Evolutionary conservation across 2,888 invertebrate genomes (phyloP).

Genomic region (Cheilosia variabilis): DNA sequence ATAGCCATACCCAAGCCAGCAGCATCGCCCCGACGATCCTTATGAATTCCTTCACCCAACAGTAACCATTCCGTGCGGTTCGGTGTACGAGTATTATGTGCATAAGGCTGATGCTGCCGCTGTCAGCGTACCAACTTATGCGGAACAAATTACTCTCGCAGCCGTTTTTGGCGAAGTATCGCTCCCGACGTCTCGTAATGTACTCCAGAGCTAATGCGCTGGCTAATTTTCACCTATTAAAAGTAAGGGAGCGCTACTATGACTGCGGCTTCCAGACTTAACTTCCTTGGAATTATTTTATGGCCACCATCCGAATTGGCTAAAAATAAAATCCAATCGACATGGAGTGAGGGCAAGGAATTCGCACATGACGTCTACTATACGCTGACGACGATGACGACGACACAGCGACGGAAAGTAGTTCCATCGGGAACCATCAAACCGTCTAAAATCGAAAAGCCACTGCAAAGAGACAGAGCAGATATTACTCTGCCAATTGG

Average conservation of each 20-base stretch:
- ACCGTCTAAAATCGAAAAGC: slow-evolving; percentile 59
- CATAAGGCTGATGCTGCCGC: slow-evolving; percentile 8
- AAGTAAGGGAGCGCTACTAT: slow-evolving; percentile 38
- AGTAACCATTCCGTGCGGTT: not conserved
- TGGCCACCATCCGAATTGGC: slow-evolving; percentile 64
- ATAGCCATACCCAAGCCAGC: not conserved
- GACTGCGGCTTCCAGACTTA: slow-evolving; percentile 24
- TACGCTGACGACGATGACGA: slow-evolving; percentile 19
- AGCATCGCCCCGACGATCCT: slow-evolving; percentile 25
- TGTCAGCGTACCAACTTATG: slow-evolving; percentile 70
- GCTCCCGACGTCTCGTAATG: slow-evolving; percentile 66
- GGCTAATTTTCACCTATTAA: slow-evolving; percentile 75
- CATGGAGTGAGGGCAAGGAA: slow-evolving; percentile 33
- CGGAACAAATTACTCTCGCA: slow-evolving; percentile 71
- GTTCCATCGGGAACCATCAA: slow-evolving; percentile 67
- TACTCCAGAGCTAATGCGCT: slow-evolving; percentile 72
- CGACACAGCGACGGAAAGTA: slow-evolving; percentile 43
- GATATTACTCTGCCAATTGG: slow-evolving; percentile 66
- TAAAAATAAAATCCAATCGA: slow-evolving; percentile 69
- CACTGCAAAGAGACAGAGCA: slow-evolving; percentile 62
- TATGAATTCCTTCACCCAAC: slow-evolving; percentile 19
- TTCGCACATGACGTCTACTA: slow-evolving; percentile 41
- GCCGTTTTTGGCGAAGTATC: slow-evolving; percentile 61
- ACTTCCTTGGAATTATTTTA: slow-evolving; percentile 70
- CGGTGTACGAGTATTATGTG: not conserved